Evolutionary conservation across 2,797 vertebrate species (phyloP).

Genomic region (Centropyge bicolor): DNA sequence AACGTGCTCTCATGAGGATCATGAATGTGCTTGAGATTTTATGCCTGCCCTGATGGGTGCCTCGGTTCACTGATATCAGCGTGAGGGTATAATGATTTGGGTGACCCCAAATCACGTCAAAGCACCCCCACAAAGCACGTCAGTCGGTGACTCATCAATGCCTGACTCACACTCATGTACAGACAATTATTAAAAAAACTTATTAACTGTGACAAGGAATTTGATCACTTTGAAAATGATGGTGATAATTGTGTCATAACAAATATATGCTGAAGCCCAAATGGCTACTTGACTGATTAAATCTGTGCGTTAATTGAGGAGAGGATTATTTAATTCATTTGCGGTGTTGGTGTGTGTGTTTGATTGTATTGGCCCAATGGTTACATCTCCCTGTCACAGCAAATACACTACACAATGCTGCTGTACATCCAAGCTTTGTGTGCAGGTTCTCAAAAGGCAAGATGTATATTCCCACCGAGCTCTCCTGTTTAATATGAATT

Average conservation of each 20-base stretch:
- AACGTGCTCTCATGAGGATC: background rate
- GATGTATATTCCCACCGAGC: constrained; percentile 2
- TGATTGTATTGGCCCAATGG: background rate
- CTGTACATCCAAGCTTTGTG: background rate
- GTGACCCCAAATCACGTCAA: background rate
- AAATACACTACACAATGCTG: background rate
- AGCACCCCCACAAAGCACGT: background rate
- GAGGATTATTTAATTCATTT: background rate
- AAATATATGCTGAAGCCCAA: background rate
- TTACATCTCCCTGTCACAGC: constrained; percentile 8
- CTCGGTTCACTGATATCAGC: background rate
- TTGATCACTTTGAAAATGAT: constrained; percentile 5
- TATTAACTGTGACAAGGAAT: background rate
- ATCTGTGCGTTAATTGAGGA: background rate
- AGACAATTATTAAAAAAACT: constrained; percentile 12
- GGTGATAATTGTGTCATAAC: background rate
- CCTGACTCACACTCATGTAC: background rate
- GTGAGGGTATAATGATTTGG: background rate
- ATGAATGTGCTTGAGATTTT: background rate
- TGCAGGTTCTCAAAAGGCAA: background rate
- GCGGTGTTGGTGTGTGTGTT: background rate
- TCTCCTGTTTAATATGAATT: background rate
- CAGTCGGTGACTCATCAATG: background rate
- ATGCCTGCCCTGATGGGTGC: background rate
- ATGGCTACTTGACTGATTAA: background rate